Percentiles rank a stretch among this genome's conserved stretches.
phyloP scores from a whole-genome alignment of 2,888 invertebrate genomes.

The Habrosyne pyritoides region DNA sequence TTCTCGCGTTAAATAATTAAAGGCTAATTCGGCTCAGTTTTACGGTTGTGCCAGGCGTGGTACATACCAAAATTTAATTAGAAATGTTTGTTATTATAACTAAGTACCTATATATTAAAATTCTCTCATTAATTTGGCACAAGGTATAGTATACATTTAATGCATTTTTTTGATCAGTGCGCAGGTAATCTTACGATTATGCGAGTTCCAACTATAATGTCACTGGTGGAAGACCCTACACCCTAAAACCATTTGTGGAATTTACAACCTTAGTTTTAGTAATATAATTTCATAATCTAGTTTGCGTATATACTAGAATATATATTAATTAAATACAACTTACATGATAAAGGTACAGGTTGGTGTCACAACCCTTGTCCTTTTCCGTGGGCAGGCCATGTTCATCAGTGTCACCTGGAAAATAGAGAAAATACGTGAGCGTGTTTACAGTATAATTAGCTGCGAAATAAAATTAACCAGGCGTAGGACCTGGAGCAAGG shows the following conservation, averaged over 20 bases:
- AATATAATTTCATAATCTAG: not conserved
- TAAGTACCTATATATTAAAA: not conserved
- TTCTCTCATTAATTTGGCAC: not conserved
- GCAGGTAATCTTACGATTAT: too few relatives aligned
- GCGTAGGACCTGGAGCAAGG: not conserved
- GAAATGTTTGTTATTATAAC: not conserved
- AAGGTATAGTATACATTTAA: too few relatives aligned
- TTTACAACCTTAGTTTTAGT: not conserved
- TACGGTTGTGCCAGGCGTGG: not conserved
- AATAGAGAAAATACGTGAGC: conserved; percentile 33
- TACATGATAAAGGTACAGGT: conserved; percentile 93
- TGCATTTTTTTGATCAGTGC: too few relatives aligned
- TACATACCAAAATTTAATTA: not conserved
- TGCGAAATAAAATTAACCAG: not conserved
- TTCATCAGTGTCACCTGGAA: conserved; percentile 88
- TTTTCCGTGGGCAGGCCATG: conserved; percentile 86
- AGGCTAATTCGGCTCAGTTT: conserved; percentile 9
- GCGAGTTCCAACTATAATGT: too few relatives aligned
- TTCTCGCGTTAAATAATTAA: conserved; percentile 5
- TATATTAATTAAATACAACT: conserved; percentile 57
- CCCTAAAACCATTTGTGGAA: not conserved
- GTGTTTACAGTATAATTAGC: not conserved
- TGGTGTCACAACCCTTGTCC: conserved; percentile 91
- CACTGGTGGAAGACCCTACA: not conserved
- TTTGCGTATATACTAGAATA: not conserved